Base-by-base conservation (phyloP, 2,797 vertebrate species). In the Distichodus sexfasciatus region DNA sequence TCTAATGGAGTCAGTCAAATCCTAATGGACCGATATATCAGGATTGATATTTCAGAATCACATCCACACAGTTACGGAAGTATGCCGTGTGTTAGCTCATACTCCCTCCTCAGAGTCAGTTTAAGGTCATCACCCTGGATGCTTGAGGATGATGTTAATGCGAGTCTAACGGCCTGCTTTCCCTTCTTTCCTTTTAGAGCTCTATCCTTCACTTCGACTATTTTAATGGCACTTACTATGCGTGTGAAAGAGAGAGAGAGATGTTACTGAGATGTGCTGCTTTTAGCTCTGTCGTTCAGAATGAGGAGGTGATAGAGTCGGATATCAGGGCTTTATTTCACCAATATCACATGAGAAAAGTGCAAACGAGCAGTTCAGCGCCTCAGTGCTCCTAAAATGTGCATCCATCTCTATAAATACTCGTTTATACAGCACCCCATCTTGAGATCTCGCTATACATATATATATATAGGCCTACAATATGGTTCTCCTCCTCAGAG, bases 261-360 rank as follows among this genome's bases (percentile, higher is more conserved):
- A 21, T 6, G 33, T 10, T 15, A 21, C 68, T 12, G 41, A 60
- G 72, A 66, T 70, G 62, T 31, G 5, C 69, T 19, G 35, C 7
- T 4, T 73, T 71, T 71, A 76, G 75, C 65, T 72, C 65, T 63
- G 66, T n/a, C 74, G 66, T 72, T 76, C 79, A 71, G 43, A 40
- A 66, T 72, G 40, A 29, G 51, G 46, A 64, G 15, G 31, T 31
- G 33, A 47, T 33, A 59, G 36, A 74, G 74, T 78, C 60, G 40
- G 69, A 76, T 36, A 69, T 29, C 67, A 33, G 17, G 50, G 83
- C 80, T 85, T 82, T 71, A 77, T 82, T 79, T 81, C 85, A 82
- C 76, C 77, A 75, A 84, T 80, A 78, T 72, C 54, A 66, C 59
- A 69, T 73, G 79, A 84, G 81, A 81, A 72, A 78, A 50, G 57